phyloP scores from a whole-genome alignment of 1,140 invertebrate genomes.

The Schlechtendalia chinensis region DNA sequence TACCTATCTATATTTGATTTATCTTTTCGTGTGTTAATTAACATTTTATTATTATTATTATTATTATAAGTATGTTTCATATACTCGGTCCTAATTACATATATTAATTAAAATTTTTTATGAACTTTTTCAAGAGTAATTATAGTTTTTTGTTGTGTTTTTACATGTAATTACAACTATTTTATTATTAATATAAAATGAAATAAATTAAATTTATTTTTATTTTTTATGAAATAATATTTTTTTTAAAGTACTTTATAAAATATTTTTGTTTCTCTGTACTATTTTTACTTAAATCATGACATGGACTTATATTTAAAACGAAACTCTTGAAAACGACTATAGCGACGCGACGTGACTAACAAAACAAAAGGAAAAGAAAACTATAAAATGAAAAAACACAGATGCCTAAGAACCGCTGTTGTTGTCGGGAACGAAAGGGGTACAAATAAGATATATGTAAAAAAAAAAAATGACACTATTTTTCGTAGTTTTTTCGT shows the following conservation, averaged over 20 bases:
- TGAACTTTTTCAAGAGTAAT: no score
- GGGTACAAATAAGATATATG: conserved; percentile 25
- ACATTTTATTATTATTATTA: no score
- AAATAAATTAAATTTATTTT: no score
- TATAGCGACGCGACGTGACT: conserved; percentile 21
- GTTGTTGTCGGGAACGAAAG: background rate
- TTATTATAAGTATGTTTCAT: no score
- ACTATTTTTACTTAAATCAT: conserved; percentile 18
- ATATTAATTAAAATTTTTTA: no score
- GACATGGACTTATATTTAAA: conserved; percentile 23
- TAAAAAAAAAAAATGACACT: conserved; percentile 22
- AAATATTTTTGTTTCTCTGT: conserved; percentile 6
- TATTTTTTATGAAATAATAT: background rate
- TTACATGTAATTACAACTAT: no score
- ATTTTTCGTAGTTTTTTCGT: conserved; percentile 5
- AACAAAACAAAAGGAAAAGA: conserved; percentile 26
- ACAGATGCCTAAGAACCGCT: conserved; percentile 19
- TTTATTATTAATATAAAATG: no score
- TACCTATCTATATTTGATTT: no score
- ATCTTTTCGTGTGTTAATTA: no score
- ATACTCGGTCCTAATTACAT: no score
- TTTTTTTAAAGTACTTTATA: background rate
- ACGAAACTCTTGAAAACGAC: conserved; percentile 21
- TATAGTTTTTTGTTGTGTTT: no score
- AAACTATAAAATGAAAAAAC: conserved; percentile 34